Conservation (phyloP, 2,113 vertebrate genomes). For the Cygnus atratus region DNA sequence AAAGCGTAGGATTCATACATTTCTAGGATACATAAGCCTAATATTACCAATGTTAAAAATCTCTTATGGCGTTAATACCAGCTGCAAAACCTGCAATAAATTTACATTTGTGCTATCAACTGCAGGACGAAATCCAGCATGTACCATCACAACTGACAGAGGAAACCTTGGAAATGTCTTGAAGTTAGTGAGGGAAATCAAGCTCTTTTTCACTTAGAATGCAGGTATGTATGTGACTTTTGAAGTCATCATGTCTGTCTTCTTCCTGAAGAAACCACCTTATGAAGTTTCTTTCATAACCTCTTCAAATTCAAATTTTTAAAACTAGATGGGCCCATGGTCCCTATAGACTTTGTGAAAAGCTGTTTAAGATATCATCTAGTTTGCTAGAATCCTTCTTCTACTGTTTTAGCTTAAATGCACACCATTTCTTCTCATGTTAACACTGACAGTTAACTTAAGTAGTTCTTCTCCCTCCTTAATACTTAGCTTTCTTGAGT, state of each 20-base stretch:
- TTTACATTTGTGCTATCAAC: neutral
- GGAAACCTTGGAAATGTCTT: neutral
- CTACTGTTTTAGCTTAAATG: neutral
- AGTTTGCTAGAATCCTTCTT: neutral
- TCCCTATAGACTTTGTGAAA: neutral
- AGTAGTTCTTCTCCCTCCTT: neutral
- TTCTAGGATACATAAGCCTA: neutral
- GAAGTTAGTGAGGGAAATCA: neutral
- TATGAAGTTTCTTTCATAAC: neutral
- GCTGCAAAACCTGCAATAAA: neutral
- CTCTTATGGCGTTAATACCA: neutral
- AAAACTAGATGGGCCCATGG: neutral
- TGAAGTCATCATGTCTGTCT: rapidly evolving
- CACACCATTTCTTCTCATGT: neutral
- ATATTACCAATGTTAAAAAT: neutral
- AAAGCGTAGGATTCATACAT: neutral
- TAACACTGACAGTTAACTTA: neutral
- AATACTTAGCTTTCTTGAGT: neutral
- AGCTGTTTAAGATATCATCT: neutral
- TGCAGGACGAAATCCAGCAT: neutral
- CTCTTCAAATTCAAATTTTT: neutral
- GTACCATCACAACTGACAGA: neutral
- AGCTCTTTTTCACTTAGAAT: neutral
- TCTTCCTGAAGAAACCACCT: neutral
- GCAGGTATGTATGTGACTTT: neutral